phyloP scores from a whole-genome alignment of 2,797 vertebrate genomes.

The Anolis apletophallus region DNA sequence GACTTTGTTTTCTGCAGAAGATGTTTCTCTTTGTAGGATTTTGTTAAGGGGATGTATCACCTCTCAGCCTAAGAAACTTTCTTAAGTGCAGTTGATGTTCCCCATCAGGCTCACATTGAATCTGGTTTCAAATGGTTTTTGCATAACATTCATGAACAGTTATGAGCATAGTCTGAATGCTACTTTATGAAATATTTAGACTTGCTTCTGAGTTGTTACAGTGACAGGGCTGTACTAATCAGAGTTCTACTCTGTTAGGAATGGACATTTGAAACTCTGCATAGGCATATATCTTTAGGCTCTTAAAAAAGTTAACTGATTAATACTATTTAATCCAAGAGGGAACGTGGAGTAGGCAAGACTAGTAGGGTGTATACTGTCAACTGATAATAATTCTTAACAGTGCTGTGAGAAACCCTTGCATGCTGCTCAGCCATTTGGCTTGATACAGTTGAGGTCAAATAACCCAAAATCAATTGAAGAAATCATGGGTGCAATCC shows the following conservation, averaged over 20 bases:
- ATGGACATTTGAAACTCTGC: background rate
- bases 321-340: background rate
- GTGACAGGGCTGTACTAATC: background rate
- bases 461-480: background rate
- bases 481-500: background rate
- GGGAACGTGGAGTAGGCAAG: background rate
- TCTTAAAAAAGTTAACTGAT: background rate
- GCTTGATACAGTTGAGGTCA: background rate
- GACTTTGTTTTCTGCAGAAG: slow-evolving; percentile 30
- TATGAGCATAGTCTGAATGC: background rate
- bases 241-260: background rate
- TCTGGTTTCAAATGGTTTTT: slow-evolving; percentile 52
- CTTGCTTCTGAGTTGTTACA: background rate
- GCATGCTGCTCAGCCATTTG: background rate
- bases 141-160: slow-evolving; percentile 43
- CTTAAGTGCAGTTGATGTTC: slow-evolving; percentile 38
- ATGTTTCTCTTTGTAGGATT: slow-evolving; percentile 37
- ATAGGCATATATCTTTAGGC: background rate
- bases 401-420: background rate
- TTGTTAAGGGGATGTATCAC: slow-evolving; percentile 31
- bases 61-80: slow-evolving; percentile 31
- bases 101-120: slow-evolving; percentile 41
- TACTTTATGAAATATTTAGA: background rate
- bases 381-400: background rate
- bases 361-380: background rate